Evolutionary conservation across 2,113 vertebrate species (phyloP).

Genomic region (Crocuta crocuta): DNA sequence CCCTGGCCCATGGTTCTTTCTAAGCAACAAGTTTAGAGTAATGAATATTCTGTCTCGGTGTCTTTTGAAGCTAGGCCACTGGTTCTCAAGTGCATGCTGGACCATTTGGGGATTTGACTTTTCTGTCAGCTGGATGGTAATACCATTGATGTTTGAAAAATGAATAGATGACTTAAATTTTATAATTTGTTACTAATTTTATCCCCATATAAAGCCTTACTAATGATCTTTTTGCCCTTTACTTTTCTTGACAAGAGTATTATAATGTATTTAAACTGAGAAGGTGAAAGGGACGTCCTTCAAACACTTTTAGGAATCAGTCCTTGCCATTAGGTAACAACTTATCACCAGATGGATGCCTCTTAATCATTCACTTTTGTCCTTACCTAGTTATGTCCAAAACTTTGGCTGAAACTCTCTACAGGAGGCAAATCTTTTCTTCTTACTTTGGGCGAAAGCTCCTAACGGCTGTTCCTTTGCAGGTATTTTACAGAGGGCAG

Average conservation of each 20-base stretch:
- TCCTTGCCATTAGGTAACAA: constrained; percentile 38
- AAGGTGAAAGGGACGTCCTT: background rate
- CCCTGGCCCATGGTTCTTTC: background rate
- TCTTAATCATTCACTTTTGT: constrained; percentile 81
- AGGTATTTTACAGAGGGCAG: constrained; percentile 72
- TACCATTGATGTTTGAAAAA: background rate
- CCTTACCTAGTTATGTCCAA: constrained; percentile 70
- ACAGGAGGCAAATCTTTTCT: constrained; percentile 52
- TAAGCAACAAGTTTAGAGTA: background rate
- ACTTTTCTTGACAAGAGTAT: background rate
- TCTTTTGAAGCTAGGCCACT: background rate
- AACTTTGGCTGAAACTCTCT: constrained; percentile 39
- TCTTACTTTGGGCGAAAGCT: constrained; percentile 74
- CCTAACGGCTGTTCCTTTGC: constrained; percentile 67
- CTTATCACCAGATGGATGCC: constrained; percentile 85
- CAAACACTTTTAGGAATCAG: background rate
- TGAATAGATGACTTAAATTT: background rate
- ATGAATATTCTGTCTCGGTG: background rate
- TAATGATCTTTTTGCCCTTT: background rate
- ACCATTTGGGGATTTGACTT: background rate
- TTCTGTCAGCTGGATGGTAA: background rate
- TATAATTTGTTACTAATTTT: background rate
- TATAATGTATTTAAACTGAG: background rate
- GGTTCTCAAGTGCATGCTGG: background rate
- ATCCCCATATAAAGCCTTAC: background rate